Conservation (phyloP, 2,113 vertebrate species). For the Arothron firmamentum region DNA sequence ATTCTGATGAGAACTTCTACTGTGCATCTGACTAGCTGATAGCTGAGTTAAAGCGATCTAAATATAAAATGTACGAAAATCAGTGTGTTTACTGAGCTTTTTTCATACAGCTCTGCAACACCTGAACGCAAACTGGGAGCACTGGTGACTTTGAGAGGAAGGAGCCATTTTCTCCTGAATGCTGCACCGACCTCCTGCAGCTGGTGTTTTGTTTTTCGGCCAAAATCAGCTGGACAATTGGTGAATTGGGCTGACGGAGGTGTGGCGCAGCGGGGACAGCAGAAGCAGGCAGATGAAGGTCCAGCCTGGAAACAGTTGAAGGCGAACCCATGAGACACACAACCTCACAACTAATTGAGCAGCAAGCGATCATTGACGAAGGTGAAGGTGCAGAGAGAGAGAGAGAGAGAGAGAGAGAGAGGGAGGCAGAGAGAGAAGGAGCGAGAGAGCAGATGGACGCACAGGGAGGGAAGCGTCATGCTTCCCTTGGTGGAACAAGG, state of each 20-base stretch:
- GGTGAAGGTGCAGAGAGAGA: too few relatives aligned
- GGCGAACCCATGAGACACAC: too few relatives aligned
- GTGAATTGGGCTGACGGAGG: not conserved
- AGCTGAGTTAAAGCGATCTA: not conserved
- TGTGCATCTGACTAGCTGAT: not conserved
- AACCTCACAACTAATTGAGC: too few relatives aligned
- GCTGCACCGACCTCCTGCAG: slow-evolving; percentile 28
- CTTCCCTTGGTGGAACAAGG: not conserved
- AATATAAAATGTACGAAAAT: slow-evolving; percentile 10
- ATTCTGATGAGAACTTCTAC: not conserved
- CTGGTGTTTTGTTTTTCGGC: slow-evolving; percentile 12
- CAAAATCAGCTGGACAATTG: not conserved
- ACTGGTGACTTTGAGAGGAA: slow-evolving; percentile 46
- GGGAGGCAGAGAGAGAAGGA: too few relatives aligned
- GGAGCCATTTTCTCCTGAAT: slow-evolving; percentile 64
- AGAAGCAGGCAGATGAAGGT: slow-evolving; percentile 17
- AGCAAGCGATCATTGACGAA: too few relatives aligned
- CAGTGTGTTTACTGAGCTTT: not conserved
- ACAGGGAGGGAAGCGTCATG: not conserved
- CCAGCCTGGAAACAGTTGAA: too few relatives aligned
- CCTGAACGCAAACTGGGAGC: too few relatives aligned
- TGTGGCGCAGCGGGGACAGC: slow-evolving; percentile 31
- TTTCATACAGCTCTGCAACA: too few relatives aligned
- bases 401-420: too few relatives aligned
- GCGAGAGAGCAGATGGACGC: slow-evolving; percentile 40